Percentiles rank a stretch among this genome's conserved stretches.
These are phyloP conservation scores for Drosophila kikkawai DNA, from an alignment of 1,140 invertebrate genomes.

Conservation along the genomic window DNA sequence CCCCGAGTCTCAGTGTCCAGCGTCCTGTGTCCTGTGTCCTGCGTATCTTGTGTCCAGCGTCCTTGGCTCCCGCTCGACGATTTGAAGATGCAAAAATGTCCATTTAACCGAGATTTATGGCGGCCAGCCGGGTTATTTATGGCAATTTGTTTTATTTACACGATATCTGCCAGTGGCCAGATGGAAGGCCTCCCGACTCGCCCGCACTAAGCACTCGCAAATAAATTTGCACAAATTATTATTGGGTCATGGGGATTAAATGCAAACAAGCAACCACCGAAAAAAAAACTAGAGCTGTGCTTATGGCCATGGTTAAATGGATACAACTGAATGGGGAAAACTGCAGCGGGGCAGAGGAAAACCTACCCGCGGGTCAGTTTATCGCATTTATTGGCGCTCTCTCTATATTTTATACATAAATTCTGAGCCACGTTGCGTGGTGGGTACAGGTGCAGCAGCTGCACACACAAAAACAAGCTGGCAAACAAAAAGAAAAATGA, in stretches of 20 bases:
- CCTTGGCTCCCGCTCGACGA: conserved; percentile 53
- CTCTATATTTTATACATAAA: conserved; percentile 77
- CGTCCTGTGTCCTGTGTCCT: conserved; percentile 15
- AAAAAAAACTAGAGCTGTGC: conserved; percentile 39
- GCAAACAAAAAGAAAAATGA: conserved; percentile 28
- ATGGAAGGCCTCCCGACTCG: conserved; percentile 25
- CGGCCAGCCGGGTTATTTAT: conserved; percentile 78
- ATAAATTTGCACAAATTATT: conserved; percentile 83
- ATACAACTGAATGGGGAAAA: conserved; percentile 37
- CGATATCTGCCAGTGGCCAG: conserved; percentile 78
- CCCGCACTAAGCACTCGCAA: conserved; percentile 71
- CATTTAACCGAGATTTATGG: conserved; percentile 83
- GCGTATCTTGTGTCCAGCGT: conserved; percentile 30
- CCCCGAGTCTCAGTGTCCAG: conserved; percentile 1
- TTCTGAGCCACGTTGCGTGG: conserved; percentile 49
- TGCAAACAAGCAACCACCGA: conserved; percentile 41
- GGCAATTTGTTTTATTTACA: conserved; percentile 83
- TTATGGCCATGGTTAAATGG: conserved; percentile 48
- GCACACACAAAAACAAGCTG: conserved; percentile 33
- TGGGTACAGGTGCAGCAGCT: conserved; percentile 56
- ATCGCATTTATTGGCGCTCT: conserved; percentile 73
- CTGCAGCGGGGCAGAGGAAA: conserved; percentile 7
- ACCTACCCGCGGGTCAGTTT: conserved; percentile 59
- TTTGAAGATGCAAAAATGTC: conserved; percentile 84
- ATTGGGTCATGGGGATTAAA: conserved; percentile 75